phyloP scores from a whole-genome alignment of 2,888 invertebrate species.

The Trichopria drosophilae region DNA sequence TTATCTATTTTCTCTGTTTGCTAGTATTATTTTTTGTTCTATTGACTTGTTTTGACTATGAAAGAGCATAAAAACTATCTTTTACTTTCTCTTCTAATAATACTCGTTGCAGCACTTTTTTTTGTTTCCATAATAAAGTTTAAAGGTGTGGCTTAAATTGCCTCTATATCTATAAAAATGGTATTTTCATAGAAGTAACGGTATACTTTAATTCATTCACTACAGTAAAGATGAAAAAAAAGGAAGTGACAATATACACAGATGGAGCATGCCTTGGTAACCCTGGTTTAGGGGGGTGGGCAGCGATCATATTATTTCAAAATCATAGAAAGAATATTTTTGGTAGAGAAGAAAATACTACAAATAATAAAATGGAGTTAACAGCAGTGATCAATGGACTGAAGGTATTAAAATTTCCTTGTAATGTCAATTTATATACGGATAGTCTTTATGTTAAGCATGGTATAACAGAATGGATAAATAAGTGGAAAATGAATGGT shows the following conservation, averaged over 20 bases:
- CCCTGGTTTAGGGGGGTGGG: slow-evolving; percentile 18
- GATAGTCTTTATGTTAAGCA: slow-evolving; percentile 17
- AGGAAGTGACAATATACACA: slow-evolving; percentile 17
- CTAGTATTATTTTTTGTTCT: slow-evolving; percentile 22
- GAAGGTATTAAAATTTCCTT: slow-evolving; percentile 13
- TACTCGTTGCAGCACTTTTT: slow-evolving; percentile 21
- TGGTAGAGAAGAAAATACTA: slow-evolving; percentile 20
- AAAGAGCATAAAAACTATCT: slow-evolving; percentile 22
- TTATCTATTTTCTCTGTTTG: slow-evolving; percentile 21
- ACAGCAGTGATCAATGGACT: slow-evolving; percentile 17
- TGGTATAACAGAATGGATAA: slow-evolving; percentile 21
- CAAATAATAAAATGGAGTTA: slow-evolving; percentile 21
- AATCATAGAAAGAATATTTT: slow-evolving; percentile 16
- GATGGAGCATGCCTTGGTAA: slow-evolving; percentile 19
- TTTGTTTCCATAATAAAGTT: slow-evolving; percentile 22
- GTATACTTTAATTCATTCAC: slow-evolving; percentile 16
- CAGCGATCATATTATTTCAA: slow-evolving; percentile 16
- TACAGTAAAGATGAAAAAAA: slow-evolving; percentile 17
- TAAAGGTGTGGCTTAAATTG: slow-evolving; percentile 21
- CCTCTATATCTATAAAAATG: slow-evolving; percentile 19
- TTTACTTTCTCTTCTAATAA: slow-evolving; percentile 18
- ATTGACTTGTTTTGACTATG: slow-evolving; percentile 21
- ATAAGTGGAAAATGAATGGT: slow-evolving; percentile 19
- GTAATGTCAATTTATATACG: slow-evolving; percentile 20
- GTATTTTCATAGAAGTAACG: slow-evolving; percentile 19